Evolutionary conservation across 2,113 vertebrate species (phyloP), one percentile per base, ranked within the genome.

Genomic region (Pogonocichla stellata): DNA sequence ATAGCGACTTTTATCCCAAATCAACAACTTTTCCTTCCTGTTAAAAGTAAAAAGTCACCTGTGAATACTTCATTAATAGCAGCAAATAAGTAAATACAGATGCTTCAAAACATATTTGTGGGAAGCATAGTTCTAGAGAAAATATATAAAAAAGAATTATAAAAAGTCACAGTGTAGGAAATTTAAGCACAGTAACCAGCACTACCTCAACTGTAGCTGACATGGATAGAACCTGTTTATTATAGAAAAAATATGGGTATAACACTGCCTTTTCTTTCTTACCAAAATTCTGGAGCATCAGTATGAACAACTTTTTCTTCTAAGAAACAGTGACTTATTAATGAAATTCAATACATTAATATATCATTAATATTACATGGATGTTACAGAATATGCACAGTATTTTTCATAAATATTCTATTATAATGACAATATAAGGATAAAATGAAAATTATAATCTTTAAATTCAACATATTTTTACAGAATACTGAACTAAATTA

Each of bases 1-100:
- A 98, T 98, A 92, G 74, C 97, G 96, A 88, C 92, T 95, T 96
- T 79, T 67, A 93, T 95, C 65, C 94, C 97, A 97, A 93, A 71
- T 77, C 89, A 92, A 93, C 6, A 24, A 51, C 13, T 80, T 71
- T 45, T 66, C 51, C 69, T 53, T 95, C 92, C 97, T 97, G 66
- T 69, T 88, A 57, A 83, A 62, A 88, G 47, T 48, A 81, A 81
- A 87, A 90, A 78, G 10, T 3, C 25, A 75, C 10, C 34, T 45
- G 16, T 75, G 50, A 95, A 73, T 58, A 60, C 5, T 50, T 83
- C 67, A 80, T 64, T 75, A 71, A 85, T 25, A 80, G 64, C 69
- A 31, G 28, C 10, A 85, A 82, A 54, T 20, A 80, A 83, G 56
- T 34, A 89, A 60, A 92, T 53, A 45, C 7, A 66, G 33, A 70